These are phyloP conservation scores for Pithys albifrons DNA, from an alignment of 2,113 vertebrate genomes.

Conservation along the genomic window DNA sequence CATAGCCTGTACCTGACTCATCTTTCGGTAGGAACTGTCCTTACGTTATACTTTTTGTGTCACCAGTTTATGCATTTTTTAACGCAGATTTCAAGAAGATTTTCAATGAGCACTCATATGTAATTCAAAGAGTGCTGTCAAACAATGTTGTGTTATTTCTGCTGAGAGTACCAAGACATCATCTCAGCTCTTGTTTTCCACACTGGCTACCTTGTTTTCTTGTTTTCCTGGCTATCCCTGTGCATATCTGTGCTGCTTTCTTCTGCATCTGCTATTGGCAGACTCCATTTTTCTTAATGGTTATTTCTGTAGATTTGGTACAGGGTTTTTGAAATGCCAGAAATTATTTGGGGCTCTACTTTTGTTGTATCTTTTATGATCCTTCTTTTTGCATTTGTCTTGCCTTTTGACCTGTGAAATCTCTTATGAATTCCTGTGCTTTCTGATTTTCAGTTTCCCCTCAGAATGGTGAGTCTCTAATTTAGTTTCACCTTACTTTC, in stretches of 20 bases:
- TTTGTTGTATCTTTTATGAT: not conserved
- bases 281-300: not conserved
- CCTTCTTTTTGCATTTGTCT: not conserved
- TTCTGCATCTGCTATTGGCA: not conserved
- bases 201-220: too few relatives aligned
- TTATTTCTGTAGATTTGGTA: not conserved
- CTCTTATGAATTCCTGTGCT: not conserved
- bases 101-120: not conserved
- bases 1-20: not conserved
- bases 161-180: not conserved
- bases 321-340: not conserved
- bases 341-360: not conserved
- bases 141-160: not conserved
- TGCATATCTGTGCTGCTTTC: not conserved
- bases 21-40: not conserved
- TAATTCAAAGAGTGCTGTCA: not conserved
- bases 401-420: not conserved
- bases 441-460: not conserved
- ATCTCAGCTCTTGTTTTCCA: not conserved
- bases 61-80: not conserved
- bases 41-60: rapidly evolving
- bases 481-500: not conserved
- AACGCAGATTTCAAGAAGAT: not conserved
- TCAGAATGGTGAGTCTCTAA: not conserved
- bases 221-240: not conserved